Conservation (phyloP, 2,113 vertebrate species). For the Falco punctatus region DNA sequence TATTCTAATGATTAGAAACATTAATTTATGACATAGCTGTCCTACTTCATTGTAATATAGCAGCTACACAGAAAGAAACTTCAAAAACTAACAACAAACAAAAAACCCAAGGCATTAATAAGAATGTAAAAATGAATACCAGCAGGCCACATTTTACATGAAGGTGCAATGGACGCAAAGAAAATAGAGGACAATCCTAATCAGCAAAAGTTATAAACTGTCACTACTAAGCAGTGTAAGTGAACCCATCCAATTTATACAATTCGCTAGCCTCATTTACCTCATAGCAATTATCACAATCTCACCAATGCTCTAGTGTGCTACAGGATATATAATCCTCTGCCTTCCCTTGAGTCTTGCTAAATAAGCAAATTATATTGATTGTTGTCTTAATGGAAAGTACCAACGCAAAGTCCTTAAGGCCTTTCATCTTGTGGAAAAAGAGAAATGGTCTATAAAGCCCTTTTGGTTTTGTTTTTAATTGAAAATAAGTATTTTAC, state of each 20-base stretch:
- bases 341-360: neutral
- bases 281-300: neutral
- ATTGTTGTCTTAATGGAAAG: conserved; percentile 28
- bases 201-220: neutral
- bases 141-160: neutral
- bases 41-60: neutral
- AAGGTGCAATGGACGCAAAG: neutral
- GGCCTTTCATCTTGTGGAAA: neutral
- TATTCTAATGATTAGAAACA: neutral
- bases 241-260: neutral
- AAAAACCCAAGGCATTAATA: neutral
- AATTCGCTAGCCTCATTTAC: neutral
- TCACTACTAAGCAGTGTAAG: neutral
- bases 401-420: neutral
- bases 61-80: neutral
- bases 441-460: neutral
- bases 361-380: conserved; percentile 26
- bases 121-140: neutral
- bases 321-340: neutral
- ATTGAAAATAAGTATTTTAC: neutral
- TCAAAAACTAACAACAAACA: neutral
- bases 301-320: neutral
- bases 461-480: neutral
- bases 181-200: neutral
- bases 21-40: neutral